A percentile compares a stretch with the other conserved stretches of the same genome.
These are phyloP conservation scores for Lucilia sericata DNA, from an alignment of 1,140 invertebrate genomes.

Conservation along the genomic window DNA sequence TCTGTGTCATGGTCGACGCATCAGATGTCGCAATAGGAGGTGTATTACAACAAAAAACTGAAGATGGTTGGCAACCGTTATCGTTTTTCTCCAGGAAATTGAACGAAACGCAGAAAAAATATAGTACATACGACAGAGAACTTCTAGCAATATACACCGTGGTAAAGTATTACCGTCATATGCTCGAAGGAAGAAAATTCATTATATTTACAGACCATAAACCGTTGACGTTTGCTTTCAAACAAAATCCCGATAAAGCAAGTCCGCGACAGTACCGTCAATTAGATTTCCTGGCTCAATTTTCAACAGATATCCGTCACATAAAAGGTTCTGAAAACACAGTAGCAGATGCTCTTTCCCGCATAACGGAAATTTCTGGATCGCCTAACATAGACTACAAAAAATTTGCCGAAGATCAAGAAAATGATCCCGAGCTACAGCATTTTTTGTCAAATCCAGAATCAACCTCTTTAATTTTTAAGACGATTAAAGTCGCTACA, in stretches of 20 bases:
- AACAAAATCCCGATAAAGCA: conserved; percentile 42
- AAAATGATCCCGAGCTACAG: neutral
- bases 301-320: conserved; percentile 55
- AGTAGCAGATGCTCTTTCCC: conserved; percentile 49
- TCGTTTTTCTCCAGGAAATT: conserved; percentile 8
- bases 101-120: neutral
- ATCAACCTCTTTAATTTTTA: too few species aligned
- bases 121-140: conserved; percentile 38
- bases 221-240: conserved; percentile 62
- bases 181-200: neutral
- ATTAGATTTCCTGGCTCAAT: conserved; percentile 57
- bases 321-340: conserved; percentile 56
- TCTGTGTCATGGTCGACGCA: neutral
- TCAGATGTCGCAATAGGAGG: conserved; percentile 11
- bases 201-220: conserved; percentile 67
- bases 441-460: neutral
- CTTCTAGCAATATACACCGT: neutral
- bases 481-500: neutral
- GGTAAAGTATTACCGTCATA: neutral
- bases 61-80: neutral
- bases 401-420: neutral
- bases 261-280: conserved; percentile 57
- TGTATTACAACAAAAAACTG: neutral
- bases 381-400: neutral
- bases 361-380: neutral